Conservation (phyloP, 2,888 invertebrate genomes). For the Scaeva pyrastri region DNA sequence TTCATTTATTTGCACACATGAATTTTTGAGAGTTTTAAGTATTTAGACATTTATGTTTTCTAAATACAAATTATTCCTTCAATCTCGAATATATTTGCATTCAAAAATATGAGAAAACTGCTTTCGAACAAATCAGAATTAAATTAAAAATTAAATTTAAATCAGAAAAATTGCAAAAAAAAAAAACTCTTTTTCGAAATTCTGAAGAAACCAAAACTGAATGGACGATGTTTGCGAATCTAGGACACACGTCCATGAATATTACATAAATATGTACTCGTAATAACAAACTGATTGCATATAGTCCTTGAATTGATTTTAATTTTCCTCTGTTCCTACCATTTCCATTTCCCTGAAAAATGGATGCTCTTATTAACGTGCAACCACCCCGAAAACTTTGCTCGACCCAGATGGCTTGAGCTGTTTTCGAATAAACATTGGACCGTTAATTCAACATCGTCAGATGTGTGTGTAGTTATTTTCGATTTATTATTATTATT, state of each 20-base stretch:
- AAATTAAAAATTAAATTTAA: too few species aligned
- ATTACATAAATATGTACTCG: background rate
- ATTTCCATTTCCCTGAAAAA: background rate
- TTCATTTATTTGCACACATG: too few species aligned
- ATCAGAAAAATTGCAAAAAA: background rate
- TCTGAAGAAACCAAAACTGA: background rate
- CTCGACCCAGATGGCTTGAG: constrained; percentile 46
- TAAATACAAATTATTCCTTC: too few species aligned
- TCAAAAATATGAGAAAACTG: too few species aligned
- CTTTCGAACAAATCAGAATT: too few species aligned
- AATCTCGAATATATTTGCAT: too few species aligned
- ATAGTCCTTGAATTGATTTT: constrained; percentile 49
- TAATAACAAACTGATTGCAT: constrained; percentile 45
- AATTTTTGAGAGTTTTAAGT: too few species aligned
- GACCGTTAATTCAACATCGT: constrained; percentile 18
- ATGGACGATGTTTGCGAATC: background rate
- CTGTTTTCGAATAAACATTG: constrained; percentile 41
- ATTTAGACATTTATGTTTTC: too few species aligned
- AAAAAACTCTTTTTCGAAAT: background rate
- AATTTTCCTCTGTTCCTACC: constrained; percentile 26
- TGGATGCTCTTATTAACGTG: background rate
- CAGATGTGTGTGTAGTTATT: constrained; percentile 16
- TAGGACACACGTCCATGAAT: constrained; percentile 2
- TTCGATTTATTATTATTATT: background rate
- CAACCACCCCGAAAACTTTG: constrained; percentile 17